Percentiles rank a stretch among this genome's conserved stretches.
These are phyloP conservation scores for Dendronephthya gigantea DNA, from an alignment of 64 coral and sea anemone species.

Conservation along the genomic window DNA sequence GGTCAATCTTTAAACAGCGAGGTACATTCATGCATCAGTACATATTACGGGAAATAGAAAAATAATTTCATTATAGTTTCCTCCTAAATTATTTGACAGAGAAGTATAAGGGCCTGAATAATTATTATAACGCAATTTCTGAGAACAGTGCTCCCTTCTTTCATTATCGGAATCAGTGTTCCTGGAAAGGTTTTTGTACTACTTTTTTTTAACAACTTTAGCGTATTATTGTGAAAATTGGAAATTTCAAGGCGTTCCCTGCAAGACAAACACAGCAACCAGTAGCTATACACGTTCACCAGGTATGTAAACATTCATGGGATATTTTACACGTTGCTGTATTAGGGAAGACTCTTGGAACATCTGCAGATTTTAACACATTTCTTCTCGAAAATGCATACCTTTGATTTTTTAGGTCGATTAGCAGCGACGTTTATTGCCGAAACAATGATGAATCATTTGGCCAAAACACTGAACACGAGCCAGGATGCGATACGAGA, in stretches of 20 bases:
- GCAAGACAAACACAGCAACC: slow-evolving; percentile 50
- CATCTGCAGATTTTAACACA: neutral
- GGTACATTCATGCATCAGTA: too few relatives aligned
- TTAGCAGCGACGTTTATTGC: slow-evolving; percentile 64
- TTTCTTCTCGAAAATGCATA: neutral
- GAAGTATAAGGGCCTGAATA: too few relatives aligned
- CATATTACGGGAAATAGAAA: too few relatives aligned
- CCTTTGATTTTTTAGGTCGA: slow-evolving; percentile 21
- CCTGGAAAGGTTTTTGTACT: neutral
- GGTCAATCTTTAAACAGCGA: too few relatives aligned
- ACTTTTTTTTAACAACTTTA: slow-evolving; percentile 4
- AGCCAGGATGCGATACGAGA: slow-evolving; percentile 66
- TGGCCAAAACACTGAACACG: slow-evolving; percentile 68
- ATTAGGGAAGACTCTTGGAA: too few relatives aligned
- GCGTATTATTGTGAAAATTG: slow-evolving; percentile 73
- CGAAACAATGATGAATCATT: slow-evolving; percentile 80
- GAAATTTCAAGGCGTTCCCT: slow-evolving; percentile 54
- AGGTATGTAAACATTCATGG: slow-evolving; percentile 19
- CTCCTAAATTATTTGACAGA: too few relatives aligned
- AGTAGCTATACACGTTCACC: slow-evolving; percentile 50
- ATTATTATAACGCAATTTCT: too few relatives aligned
- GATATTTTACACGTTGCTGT: too few relatives aligned
- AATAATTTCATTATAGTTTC: too few relatives aligned
- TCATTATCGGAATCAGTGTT: too few relatives aligned
- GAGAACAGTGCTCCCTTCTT: neutral